Percentiles rank a stretch among this genome's conserved stretches.
phyloP scores from a whole-genome alignment of 2,113 vertebrate species.

The Anolis carolinensis region DNA sequence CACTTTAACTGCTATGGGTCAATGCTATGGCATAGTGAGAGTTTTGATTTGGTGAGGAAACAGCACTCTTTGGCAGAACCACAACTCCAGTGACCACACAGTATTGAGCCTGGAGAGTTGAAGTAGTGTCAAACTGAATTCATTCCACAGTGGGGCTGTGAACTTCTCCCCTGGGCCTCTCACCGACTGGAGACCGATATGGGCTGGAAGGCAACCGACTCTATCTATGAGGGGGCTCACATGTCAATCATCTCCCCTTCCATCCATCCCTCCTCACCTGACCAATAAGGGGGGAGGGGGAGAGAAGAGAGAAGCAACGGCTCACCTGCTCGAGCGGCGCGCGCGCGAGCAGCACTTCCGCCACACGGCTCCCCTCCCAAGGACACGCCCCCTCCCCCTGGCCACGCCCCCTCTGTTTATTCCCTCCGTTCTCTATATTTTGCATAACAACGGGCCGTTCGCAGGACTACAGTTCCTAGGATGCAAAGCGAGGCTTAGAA shows the following conservation, averaged over 20 bases:
- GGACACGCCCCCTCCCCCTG: not conserved
- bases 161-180: too few relatives aligned
- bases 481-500: not conserved
- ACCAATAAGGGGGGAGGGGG: not conserved
- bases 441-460: not conserved
- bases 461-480: constrained; percentile 58
- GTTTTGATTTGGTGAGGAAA: too few relatives aligned
- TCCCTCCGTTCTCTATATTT: not conserved
- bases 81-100: too few relatives aligned
- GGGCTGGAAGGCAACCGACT: too few relatives aligned
- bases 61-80: too few relatives aligned
- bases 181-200: too few relatives aligned
- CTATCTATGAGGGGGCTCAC: too few relatives aligned
- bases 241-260: not conserved
- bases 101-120: too few relatives aligned
- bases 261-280: not conserved
- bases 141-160: too few relatives aligned
- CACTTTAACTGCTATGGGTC: too few relatives aligned
- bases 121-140: too few relatives aligned
- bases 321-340: not conserved
- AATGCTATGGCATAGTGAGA: too few relatives aligned
- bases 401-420: not conserved
- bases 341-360: not conserved
- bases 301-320: rapidly evolving
- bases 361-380: not conserved